These are phyloP conservation scores for Spodoptera picta DNA, from an alignment of 2,888 invertebrate genomes.

Conservation along the genomic window DNA sequence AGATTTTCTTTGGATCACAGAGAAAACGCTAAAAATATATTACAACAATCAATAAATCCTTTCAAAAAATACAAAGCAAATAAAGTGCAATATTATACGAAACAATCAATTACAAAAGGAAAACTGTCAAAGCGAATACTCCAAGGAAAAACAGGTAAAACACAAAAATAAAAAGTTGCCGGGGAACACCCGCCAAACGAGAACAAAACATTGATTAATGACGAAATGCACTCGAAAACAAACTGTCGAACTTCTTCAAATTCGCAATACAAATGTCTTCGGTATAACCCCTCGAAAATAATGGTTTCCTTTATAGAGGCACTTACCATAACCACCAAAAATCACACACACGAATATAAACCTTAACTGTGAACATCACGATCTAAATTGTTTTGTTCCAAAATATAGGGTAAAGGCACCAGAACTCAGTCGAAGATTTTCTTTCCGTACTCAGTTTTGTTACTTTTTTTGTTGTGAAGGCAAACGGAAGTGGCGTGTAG, in stretches of 20 bases:
- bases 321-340: slow-evolving; percentile 62
- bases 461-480: slow-evolving; percentile 82
- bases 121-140: slow-evolving; percentile 80
- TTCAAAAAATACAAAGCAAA: slow-evolving; percentile 46
- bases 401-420: slow-evolving; percentile 66
- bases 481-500: slow-evolving; percentile 84
- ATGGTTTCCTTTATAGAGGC: slow-evolving; percentile 83
- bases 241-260: slow-evolving; percentile 89
- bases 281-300: slow-evolving; percentile 86
- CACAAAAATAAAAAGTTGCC: slow-evolving; percentile 76
- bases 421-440: slow-evolving; percentile 79
- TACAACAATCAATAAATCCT: slow-evolving; percentile 44
- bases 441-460: slow-evolving; percentile 73
- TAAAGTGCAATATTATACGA: slow-evolving; percentile 48
- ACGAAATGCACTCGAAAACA: slow-evolving; percentile 88
- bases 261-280: slow-evolving; percentile 86
- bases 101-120: slow-evolving; percentile 85
- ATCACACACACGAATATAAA: slow-evolving; percentile 42
- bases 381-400: slow-evolving; percentile 42
- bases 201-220: slow-evolving; percentile 89
- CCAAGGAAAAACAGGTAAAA: slow-evolving; percentile 82
- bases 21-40: background rate
- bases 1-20: background rate
- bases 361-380: background rate
- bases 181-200: slow-evolving; percentile 66